These are phyloP conservation scores for Mastomys coucha DNA, from an alignment of 2,113 vertebrate species.

Conservation along the genomic window DNA sequence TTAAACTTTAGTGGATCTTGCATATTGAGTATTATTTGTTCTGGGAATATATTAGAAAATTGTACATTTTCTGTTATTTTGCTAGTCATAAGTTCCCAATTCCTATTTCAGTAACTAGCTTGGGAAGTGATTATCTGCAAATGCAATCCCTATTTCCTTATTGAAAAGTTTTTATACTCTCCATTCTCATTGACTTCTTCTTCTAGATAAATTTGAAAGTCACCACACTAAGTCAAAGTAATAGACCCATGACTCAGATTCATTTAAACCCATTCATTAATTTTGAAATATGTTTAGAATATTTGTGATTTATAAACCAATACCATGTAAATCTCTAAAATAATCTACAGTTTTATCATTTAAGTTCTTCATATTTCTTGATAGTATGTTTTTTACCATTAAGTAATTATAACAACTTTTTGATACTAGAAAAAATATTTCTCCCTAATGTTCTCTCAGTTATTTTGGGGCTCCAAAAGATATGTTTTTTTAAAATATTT, in stretches of 20 bases:
- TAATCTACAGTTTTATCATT: not conserved
- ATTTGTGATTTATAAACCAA: constrained; percentile 26
- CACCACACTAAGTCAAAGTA: not conserved
- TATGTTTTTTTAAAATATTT: not conserved
- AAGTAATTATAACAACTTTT: not conserved
- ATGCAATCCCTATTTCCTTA: not conserved
- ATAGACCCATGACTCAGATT: not conserved
- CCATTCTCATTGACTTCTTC: not conserved
- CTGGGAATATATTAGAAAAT: not conserved
- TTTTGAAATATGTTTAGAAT: constrained; percentile 17
- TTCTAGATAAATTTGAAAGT: not conserved
- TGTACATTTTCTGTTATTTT: constrained; percentile 1
- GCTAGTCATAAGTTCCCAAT: not conserved
- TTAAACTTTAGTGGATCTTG: not conserved
- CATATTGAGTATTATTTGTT: not conserved
- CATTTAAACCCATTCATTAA: not conserved
- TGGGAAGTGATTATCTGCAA: not conserved
- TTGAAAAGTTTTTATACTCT: constrained; percentile 1
- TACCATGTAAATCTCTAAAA: not conserved
- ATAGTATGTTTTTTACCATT: not conserved
- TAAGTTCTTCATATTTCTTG: not conserved
- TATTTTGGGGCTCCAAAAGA: not conserved
- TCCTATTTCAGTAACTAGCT: not conserved
- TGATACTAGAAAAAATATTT: not conserved
- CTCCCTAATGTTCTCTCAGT: not conserved